Evolutionary conservation across 2,113 vertebrate species (phyloP).

Genomic region (zebrafish (Danio rerio)): GRCz12tu NC_133183.1:3970001-3970500

Average conservation of each 20-base stretch:
- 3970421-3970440: not conserved
- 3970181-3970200: constrained; percentile 11
- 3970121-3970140: constrained; percentile 69
- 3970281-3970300: not conserved
- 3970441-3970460: too few relatives aligned
- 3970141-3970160: constrained; percentile 49
- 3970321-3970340: not conserved
- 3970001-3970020: too few relatives aligned
- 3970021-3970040: too few relatives aligned
- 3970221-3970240: too few relatives aligned
- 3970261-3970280: constrained; percentile 69
- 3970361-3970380: not conserved
- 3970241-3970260: not conserved
- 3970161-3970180: too few relatives aligned
- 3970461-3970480: too few relatives aligned
- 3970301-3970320: too few relatives aligned
- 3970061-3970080: too few relatives aligned
- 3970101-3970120: constrained; percentile 18
- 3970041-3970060: too few relatives aligned
- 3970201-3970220: constrained; percentile 28
- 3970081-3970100: too few relatives aligned
- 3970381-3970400: not conserved
- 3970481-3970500: too few relatives aligned
- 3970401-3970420: not conserved
- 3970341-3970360: too few relatives aligned